Base-by-base conservation (phyloP, 2,797 vertebrate genomes). In the Myotis findleyi region DNA sequence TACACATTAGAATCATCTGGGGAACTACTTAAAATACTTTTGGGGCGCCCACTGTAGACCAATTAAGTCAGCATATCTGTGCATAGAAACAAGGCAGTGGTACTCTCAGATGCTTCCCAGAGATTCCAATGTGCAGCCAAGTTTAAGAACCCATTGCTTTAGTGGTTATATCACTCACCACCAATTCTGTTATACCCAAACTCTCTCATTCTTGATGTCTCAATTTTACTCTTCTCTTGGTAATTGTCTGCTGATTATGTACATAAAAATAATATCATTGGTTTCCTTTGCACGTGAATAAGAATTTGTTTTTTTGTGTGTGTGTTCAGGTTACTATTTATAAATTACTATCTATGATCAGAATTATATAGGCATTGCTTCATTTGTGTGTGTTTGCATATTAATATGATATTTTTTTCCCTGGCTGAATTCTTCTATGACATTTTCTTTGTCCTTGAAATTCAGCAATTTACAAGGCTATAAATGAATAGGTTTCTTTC, bases 1-100 rank as follows among this genome's bases (percentile, higher is more conserved):
- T 95, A 87, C 85, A 92, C 30, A 68, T 96, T 96, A 95, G 87
- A 90, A 59, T 96, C 92, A 97, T 71, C 93, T 95, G 69, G 95
- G 97, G 93, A 95, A 69, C 91, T 59, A 62, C 92, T 95, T 94
- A 94, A 94, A 79, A 84, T 91, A 82, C 93, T 93, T 93, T 79
- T 49, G 87, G 89, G 87, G 87, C 10, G 2, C 41, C 59, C 59
- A 77, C 85, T 82, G 21, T 73, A 75, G 69, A 49, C 72, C 96
- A 85, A 92, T 97, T 96, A 92, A 93, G 71, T 89, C 66, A 88
- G 64, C 85, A 75, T 94, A 84, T 95, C 77, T 95, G 92, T 83
- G 87, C 81, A 30, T 51, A 83, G 83, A 21, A 83, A 62, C 1
- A 16, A 68, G 53, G 64, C 73, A 51, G 17, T 47, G 49, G 66